Percentiles rank a stretch among this genome's conserved stretches.
phyloP scores from a whole-genome alignment of 2,888 invertebrate species.

The Ethmia dodecea region DNA sequence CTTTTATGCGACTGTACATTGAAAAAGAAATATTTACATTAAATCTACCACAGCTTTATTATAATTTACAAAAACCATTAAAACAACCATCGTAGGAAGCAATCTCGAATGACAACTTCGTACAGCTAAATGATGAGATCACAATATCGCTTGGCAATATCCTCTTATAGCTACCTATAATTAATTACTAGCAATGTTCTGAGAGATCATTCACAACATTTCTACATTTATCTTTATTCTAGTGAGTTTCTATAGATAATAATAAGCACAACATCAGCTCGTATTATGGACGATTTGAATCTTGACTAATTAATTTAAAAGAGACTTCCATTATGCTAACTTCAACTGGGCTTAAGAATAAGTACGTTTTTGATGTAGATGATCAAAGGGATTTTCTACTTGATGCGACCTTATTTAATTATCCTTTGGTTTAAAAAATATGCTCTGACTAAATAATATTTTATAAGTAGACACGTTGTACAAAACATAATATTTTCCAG shows the following conservation, averaged over 20 bases:
- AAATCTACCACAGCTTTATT: constrained; percentile 13
- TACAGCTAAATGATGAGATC: constrained; percentile 42
- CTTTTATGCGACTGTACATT: constrained; percentile 24
- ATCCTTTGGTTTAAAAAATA: too few relatives aligned
- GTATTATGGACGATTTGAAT: background rate
- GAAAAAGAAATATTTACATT: constrained; percentile 14
- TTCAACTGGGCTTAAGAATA: too few relatives aligned
- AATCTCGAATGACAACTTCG: constrained; percentile 11
- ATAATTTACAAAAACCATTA: constrained; percentile 14
- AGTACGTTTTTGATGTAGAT: too few relatives aligned
- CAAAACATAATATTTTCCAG: too few relatives aligned
- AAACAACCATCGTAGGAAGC: constrained; percentile 9
- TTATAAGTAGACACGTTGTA: too few relatives aligned
- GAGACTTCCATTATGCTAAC: too few relatives aligned
- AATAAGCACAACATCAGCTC: constrained; percentile 16
- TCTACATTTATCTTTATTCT: constrained; percentile 1
- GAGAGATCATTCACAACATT: constrained; percentile 33
- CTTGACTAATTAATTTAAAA: too few relatives aligned
- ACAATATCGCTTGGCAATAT: constrained; percentile 75
- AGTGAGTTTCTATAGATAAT: constrained; percentile 8
- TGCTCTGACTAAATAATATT: too few relatives aligned
- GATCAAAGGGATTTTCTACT: too few relatives aligned
- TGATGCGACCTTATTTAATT: too few relatives aligned
- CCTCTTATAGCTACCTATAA: constrained; percentile 28
- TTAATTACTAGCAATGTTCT: constrained; percentile 36